Base-by-base conservation (phyloP, 1,140 invertebrate genomes). In the Helicoverpa zea region DNA sequence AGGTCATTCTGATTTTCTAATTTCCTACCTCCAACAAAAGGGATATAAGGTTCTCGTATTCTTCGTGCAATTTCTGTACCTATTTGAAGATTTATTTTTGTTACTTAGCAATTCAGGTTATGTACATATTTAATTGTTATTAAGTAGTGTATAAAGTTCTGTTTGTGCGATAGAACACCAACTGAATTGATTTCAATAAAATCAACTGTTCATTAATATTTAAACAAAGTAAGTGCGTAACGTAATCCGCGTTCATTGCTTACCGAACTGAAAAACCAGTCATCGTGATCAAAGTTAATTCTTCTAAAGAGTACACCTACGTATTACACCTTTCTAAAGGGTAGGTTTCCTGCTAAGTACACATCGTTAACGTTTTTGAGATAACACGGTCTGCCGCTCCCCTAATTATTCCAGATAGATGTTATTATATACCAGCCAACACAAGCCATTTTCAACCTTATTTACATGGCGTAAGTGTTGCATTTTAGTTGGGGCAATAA, bases 371-470 rank as follows among this genome's bases (percentile, higher is more conserved):
- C 29, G 70, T 73, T 73, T 73, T 58, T 56, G 43, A 56, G 52
- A 73, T 73, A 73, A 58, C 70, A 35, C 52, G 9, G n/a, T 18
- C 49, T 10, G 16, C 43, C 56, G 52, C 52, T 16, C 52, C 52
- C 49, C 47, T 70, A 70, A 70, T 70, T 73, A 73, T 12, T 13
- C 52, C 29, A 70, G 66, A 54, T 70, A 70, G 49, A 70, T 16
- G 18, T 58, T 56, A 56, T 58, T 73, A 43, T 16, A n/a, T 72
- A 56, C 5, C 16, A 52, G 3, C 1, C 23, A 11, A 14, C 11
- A 11, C 47, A 70, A n/a, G 49, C 47, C 54, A 70, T 52, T 70
- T 30, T 30, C 47, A 54, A 29, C 18, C 66, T 70, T 70, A 59
- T 29, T 1, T 14, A 18, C 3, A 13, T 18, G 3, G 10, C 29